Conservation (phyloP, 2,888 invertebrate genomes). For the Plusia festucae region DNA sequence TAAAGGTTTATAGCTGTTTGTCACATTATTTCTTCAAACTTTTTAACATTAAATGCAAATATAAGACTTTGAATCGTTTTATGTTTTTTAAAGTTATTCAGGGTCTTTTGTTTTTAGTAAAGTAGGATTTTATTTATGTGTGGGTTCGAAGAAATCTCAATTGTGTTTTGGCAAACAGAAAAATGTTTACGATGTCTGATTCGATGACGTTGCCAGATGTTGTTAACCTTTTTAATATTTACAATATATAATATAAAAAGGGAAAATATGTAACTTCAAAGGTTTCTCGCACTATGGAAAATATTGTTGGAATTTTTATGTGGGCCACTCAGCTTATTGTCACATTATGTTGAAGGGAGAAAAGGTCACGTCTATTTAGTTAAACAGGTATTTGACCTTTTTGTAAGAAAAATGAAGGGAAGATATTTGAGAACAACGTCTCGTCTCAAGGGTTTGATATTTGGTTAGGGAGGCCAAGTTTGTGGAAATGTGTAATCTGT, state of each 20-base stretch:
- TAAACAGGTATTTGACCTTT: conserved; percentile 9
- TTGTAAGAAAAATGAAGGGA: conserved; percentile 7
- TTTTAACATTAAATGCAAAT: neutral
- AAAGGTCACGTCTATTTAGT: conserved; percentile 12
- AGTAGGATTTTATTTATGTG: neutral
- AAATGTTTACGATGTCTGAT: neutral
- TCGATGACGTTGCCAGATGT: neutral
- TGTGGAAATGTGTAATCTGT: neutral
- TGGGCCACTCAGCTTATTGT: conserved; percentile 6
- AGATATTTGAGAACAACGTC: conserved; percentile 2
- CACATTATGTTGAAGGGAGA: conserved; percentile 10
- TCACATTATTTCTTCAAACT: neutral
- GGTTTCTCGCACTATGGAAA: neutral
- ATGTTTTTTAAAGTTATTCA: neutral
- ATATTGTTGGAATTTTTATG: conserved; percentile 7
- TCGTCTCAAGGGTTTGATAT: neutral
- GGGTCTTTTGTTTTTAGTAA: no score
- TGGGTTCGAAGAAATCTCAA: neutral
- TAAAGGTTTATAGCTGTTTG: neutral
- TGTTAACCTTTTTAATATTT: conserved; percentile 4
- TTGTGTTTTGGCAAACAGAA: no score
- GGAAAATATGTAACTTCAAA: neutral
- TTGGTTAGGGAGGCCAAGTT: conserved; percentile 6
- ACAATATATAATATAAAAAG: neutral
- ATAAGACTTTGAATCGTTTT: neutral